Percentiles rank a stretch among this genome's conserved stretches.
Conservation (phyloP, 1,140 invertebrate species). For the Trichoplusia ni region DNA sequence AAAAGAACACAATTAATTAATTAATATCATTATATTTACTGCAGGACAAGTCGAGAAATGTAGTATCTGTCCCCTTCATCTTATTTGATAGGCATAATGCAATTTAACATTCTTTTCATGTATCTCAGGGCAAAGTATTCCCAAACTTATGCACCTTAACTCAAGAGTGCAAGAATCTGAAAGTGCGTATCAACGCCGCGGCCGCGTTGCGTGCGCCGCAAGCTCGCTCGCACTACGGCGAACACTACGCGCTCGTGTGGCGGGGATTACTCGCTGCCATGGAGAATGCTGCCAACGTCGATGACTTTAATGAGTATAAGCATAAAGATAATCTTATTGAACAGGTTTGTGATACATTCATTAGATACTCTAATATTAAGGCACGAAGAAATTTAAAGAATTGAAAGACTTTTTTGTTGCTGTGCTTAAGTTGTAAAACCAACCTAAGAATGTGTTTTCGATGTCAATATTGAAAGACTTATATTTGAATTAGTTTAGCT, state of each 20-base stretch:
- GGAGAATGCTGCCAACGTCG: conserved; percentile 87
- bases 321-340: conserved; percentile 87
- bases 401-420: no score
- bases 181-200: conserved; percentile 91
- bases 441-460: no score
- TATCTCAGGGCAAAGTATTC: conserved; percentile 71
- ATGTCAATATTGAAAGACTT: no score
- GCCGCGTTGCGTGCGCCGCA: conserved; percentile 86
- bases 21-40: no score
- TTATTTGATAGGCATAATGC: no score
- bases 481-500: no score
- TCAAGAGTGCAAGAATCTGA: conserved; percentile 83
- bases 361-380: neutral
- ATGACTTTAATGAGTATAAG: conserved; percentile 90
- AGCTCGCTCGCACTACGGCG: conserved; percentile 83
- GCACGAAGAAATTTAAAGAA: neutral
- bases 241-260: conserved; percentile 85
- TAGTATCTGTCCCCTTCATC: no score
- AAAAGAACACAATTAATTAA: no score
- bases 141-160: conserved; percentile 76
- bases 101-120: neutral
- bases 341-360: conserved; percentile 49
- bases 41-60: no score
- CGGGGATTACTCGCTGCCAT: conserved; percentile 85
- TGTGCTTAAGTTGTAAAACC: no score